phyloP scores from a whole-genome alignment of 2,888 invertebrate genomes.

The Timema podura region DNA sequence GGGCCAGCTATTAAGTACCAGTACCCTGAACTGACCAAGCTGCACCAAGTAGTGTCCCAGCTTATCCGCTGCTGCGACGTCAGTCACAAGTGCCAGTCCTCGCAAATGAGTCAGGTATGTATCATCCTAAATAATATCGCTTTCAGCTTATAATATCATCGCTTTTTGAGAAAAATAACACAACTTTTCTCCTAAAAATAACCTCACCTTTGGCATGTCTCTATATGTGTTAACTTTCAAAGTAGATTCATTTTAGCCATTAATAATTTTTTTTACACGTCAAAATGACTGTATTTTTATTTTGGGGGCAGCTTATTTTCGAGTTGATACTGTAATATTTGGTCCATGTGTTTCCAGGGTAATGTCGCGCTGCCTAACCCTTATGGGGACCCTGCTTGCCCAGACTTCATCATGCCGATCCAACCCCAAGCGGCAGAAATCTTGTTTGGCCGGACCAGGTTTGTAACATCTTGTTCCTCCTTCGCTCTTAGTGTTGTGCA shows the following conservation, averaged over 20 bases:
- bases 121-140: too few species aligned
- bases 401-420: slow-evolving; percentile 61
- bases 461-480: not conserved
- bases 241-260: too few species aligned
- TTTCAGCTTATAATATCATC: too few species aligned
- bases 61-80: slow-evolving; percentile 91
- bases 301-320: not conserved
- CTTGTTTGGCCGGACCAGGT: slow-evolving; percentile 62
- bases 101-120: slow-evolving; percentile 28
- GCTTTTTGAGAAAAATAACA: too few species aligned
- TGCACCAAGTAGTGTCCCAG: slow-evolving; percentile 88
- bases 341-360: slow-evolving; percentile 40
- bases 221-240: too few species aligned
- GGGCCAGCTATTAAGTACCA: slow-evolving; percentile 93
- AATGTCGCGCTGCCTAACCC: slow-evolving; percentile 65
- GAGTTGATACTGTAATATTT: slow-evolving; percentile 10
- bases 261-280: slow-evolving; percentile 12
- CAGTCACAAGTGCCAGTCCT: slow-evolving; percentile 59
- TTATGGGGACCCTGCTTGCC: slow-evolving; percentile 62
- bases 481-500: too few species aligned
- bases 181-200: too few species aligned
- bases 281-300: too few species aligned
- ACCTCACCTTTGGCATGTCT: too few species aligned
- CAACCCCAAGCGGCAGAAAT: slow-evolving; percentile 74
- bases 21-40: slow-evolving; percentile 88